Evolutionary conservation across 2,888 invertebrate species (phyloP).

Genomic region (Trichacis sp.): DNA sequence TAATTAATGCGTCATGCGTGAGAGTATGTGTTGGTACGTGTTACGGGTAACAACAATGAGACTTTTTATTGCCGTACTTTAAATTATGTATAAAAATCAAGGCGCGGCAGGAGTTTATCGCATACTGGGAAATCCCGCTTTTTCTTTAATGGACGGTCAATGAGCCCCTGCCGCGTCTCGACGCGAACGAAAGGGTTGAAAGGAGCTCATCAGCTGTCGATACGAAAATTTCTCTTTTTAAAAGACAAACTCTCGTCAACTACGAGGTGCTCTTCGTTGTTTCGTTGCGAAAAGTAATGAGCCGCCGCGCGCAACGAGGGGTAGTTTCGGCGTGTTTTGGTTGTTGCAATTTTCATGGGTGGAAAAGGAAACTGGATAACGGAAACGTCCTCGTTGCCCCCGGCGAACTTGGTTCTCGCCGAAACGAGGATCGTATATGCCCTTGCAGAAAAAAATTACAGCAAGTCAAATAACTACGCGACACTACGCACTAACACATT

Average conservation of each 20-base stretch:
- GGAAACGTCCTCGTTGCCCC: too few relatives aligned
- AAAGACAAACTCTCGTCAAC: conserved; percentile 4
- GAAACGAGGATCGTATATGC: conserved; percentile 21
- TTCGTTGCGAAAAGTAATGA: conserved; percentile 22
- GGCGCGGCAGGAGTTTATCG: neutral
- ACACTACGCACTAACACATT: too few relatives aligned
- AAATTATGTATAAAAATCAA: neutral
- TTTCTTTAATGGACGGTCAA: neutral
- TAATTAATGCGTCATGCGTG: too few relatives aligned
- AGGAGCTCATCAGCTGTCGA: conserved; percentile 1
- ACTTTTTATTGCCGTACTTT: neutral
- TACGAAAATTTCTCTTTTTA: conserved; percentile 6
- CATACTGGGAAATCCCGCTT: too few relatives aligned
- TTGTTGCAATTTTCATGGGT: too few relatives aligned
- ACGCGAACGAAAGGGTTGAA: neutral
- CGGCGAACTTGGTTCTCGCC: conserved; percentile 14
- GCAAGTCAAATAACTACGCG: too few relatives aligned
- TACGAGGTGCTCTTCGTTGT: conserved; percentile 32
- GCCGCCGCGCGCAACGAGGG: neutral
- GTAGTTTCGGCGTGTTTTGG: too few relatives aligned
- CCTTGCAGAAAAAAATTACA: too few relatives aligned
- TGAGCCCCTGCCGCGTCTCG: neutral
- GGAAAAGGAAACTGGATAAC: too few relatives aligned
- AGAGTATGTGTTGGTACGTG: too few relatives aligned
- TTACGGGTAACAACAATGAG: too few relatives aligned